Conservation (phyloP, 2,113 vertebrate species). For the Crotalus viridis region DNA sequence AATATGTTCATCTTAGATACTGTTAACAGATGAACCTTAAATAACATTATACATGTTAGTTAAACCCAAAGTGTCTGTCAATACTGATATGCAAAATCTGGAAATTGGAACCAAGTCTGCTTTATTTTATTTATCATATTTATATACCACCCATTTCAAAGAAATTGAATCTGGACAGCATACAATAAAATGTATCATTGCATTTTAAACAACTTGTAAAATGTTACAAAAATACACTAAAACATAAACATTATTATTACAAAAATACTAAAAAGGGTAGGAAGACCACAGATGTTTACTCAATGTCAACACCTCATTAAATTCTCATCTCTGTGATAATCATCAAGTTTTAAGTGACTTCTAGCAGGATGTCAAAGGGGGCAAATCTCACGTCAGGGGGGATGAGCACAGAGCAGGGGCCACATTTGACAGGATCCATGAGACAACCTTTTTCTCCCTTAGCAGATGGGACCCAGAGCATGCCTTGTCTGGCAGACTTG, state of each 20-base stretch:
- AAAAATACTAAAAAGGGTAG: not conserved
- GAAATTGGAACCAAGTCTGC: not conserved
- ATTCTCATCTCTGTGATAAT: not conserved
- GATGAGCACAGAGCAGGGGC: not conserved
- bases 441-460: no score
- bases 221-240: not conserved
- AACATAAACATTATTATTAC: not conserved
- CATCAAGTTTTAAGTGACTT: not conserved
- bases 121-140: not conserved
- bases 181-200: not conserved
- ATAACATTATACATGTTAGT: not conserved
- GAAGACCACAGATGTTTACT: not conserved
- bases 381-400: not conserved
- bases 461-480: not conserved
- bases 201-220: no score
- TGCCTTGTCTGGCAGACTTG: not conserved
- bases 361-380: not conserved
- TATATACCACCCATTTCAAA: not conserved
- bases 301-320: not conserved
- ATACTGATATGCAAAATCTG: not conserved
- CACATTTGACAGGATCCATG: not conserved
- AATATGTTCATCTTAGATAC: not conserved
- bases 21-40: not conserved
- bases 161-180: not conserved
- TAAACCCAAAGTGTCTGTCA: not conserved